Evolutionary conservation across 2,113 vertebrate species (phyloP).

Genomic region (Caranx ignobilis): DNA sequence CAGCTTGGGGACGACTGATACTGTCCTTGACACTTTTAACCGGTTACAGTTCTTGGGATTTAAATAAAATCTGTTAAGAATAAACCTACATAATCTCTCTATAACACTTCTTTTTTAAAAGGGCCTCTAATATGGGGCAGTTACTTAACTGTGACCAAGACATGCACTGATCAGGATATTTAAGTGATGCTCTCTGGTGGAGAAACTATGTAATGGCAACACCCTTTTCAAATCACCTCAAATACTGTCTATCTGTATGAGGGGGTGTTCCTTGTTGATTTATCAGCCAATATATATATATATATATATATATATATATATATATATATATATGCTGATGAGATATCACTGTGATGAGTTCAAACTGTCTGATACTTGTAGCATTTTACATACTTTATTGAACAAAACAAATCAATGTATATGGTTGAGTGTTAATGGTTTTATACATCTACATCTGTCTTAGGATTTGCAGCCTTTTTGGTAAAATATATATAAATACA

Average conservation of each 20-base stretch:
- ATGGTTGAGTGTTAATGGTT: not conserved
- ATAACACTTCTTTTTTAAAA: not conserved
- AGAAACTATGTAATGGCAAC: not conserved
- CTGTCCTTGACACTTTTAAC: not conserved
- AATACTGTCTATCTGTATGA: not conserved
- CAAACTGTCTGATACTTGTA: not conserved
- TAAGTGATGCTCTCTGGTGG: constrained; percentile 24
- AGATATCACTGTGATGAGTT: not conserved
- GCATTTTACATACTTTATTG: not conserved
- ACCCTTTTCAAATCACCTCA: not conserved
- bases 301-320: not conserved
- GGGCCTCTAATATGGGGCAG: too few relatives aligned
- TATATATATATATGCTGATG: not conserved
- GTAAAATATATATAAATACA: not conserved
- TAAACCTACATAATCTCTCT: not conserved
- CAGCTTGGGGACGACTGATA: not conserved
- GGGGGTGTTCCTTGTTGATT: not conserved
- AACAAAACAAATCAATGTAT: not conserved
- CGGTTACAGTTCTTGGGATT: not conserved
- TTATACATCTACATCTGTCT: not conserved
- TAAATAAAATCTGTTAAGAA: not conserved
- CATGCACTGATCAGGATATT: not conserved
- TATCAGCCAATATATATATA: not conserved
- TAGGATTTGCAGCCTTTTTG: not conserved
- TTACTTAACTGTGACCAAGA: not conserved